Evolutionary conservation across 2,113 vertebrate species (phyloP), one percentile per base, ranked within the genome.

Genomic region (Kryptolebias marmoratus): DNA sequence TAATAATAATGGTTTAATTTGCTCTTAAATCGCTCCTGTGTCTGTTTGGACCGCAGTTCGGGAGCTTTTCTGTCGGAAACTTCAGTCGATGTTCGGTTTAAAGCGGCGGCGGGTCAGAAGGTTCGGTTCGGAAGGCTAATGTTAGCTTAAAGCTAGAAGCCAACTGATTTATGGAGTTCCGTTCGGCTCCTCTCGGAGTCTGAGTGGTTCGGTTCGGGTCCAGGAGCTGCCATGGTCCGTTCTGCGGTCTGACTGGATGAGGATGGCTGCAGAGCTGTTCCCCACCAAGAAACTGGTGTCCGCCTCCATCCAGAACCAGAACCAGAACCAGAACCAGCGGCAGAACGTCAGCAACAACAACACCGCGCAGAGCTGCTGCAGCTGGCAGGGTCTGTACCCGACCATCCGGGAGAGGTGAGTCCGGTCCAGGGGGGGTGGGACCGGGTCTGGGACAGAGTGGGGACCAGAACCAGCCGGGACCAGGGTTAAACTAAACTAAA

Each of bases 331-430:
- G 32, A 36, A 93, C 86, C 96, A 97, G 78, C 96, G 96, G 91
- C 96, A 97, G 87, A 98, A 97, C 86, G 90, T 95, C 65, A 96
- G 94, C 76, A 98, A 98, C 93, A 98, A 98, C 94, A 98, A 98
- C 91, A 94, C 93, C 22, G 91, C 95, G 18, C 96, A 94, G 0
- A 90, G 94, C 73, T 93, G 95, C 32, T 94, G 95, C 32, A 97
- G 95, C 76, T 99, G 98, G 98, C 98, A 99, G 91, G 97, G 97
- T 47, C 94, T 98, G 54, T 98, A 95, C 83, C 96, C 97, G 55
- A 98, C 96, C 88, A 97, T 99, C 83, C 90, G 98, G 85, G 98
- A 99, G 90, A 96, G 98, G 98, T 98, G 88, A 88, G 94, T 16
- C 27, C 39, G 45, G 22, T 28, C 9, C 9, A 11, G 3, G 44